Evolutionary conservation across 2,113 vertebrate species (phyloP).

Genomic region (Ceratotherium simum): DNA sequence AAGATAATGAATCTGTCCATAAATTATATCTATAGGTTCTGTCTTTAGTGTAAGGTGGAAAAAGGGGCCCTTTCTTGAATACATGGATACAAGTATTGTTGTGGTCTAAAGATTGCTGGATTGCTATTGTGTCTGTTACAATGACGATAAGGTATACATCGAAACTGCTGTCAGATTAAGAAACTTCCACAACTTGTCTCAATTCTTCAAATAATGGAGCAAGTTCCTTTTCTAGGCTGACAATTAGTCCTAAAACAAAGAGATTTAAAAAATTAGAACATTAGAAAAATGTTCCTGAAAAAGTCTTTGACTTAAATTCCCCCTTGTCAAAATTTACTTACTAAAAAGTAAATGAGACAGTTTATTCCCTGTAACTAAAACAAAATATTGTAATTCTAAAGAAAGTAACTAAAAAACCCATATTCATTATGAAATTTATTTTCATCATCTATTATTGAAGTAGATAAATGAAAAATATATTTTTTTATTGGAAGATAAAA

Average conservation of each 20-base stretch:
- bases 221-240: slow-evolving; percentile 97
- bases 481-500: background rate
- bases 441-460: background rate
- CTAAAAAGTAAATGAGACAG: background rate
- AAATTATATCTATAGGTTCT: slow-evolving; percentile 81
- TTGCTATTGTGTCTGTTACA: slow-evolving; percentile 38
- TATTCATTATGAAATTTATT: background rate
- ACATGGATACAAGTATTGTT: slow-evolving; percentile 61
- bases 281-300: background rate
- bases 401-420: background rate
- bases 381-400: slow-evolving; percentile 3
- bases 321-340: slow-evolving; percentile 29
- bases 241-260: slow-evolving; percentile 92
- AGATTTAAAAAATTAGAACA: slow-evolving; percentile 38
- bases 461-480: background rate
- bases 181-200: slow-evolving; percentile 96
- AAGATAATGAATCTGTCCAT: slow-evolving; percentile 80
- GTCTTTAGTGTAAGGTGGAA: slow-evolving; percentile 81
- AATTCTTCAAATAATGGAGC: slow-evolving; percentile 95
- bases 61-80: slow-evolving; percentile 42
- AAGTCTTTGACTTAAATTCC: background rate
- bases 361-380: background rate
- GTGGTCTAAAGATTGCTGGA: slow-evolving; percentile 73
- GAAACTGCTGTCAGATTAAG: slow-evolving; percentile 83
- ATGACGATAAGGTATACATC: background rate